Conservation (phyloP, 2,113 vertebrate species). For the Tiliqua scincoides region DNA sequence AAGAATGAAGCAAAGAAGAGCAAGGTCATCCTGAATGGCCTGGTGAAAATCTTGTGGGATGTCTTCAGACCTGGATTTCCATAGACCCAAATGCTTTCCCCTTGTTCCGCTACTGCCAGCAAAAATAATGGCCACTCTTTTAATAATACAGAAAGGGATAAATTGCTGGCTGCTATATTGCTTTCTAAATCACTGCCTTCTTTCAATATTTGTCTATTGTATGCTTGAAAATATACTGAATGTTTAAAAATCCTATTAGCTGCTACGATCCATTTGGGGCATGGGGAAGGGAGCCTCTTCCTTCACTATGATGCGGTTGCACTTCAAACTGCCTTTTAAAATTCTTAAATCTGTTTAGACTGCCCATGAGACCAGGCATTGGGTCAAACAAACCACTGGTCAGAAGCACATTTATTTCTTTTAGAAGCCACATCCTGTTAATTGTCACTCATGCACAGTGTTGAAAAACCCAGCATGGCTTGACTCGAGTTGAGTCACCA, state of each 20-base stretch:
- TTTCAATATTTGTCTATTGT: slow-evolving; percentile 1
- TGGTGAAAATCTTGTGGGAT: slow-evolving; percentile 48
- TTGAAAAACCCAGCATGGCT: too few relatives aligned
- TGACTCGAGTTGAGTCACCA: too few relatives aligned
- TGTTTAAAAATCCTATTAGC: slow-evolving; percentile 9
- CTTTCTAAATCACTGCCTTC: slow-evolving; percentile 41
- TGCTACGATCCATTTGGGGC: neutral
- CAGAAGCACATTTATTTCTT: neutral
- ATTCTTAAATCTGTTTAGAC: neutral
- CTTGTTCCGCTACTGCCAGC: slow-evolving; percentile 21
- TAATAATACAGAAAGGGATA: slow-evolving; percentile 32
- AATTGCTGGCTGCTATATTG: neutral
- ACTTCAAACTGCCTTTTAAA: slow-evolving; percentile 18
- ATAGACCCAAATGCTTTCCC: slow-evolving; percentile 3
- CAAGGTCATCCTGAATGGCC: slow-evolving; percentile 37
- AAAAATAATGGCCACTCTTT: slow-evolving; percentile 36
- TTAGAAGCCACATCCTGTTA: neutral
- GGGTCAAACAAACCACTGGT: neutral
- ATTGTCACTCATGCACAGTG: too few relatives aligned
- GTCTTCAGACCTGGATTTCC: slow-evolving; percentile 14
- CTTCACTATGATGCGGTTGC: neutral
- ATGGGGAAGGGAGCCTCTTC: neutral
- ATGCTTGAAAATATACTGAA: slow-evolving; percentile 15
- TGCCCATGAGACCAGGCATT: neutral
- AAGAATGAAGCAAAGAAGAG: slow-evolving; percentile 35